Evolutionary conservation across 2,113 vertebrate genomes (phyloP), one percentile per base, ranked within the genome.

Genomic region (Myrmecobius fasciatus): DNA sequence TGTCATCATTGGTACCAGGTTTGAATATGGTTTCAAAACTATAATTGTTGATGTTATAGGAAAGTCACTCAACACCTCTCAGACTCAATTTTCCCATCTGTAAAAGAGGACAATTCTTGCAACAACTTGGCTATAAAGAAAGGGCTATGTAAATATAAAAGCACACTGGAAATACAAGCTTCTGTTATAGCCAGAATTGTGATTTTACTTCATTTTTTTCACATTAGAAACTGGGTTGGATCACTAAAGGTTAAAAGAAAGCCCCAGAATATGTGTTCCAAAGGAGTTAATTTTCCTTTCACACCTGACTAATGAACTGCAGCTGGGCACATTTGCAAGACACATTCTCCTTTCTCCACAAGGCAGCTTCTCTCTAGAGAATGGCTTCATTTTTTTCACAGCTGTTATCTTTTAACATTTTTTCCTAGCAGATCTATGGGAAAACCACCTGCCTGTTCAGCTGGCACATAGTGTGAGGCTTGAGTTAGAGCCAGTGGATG

Each of bases 331-430:
- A 91, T 48, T 94, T 97, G 92, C 95, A 94, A 93, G 89, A 94
- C 48, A 91, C 31, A 31, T 89, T 95, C 96, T 92, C 60, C 91
- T 96, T 90, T n/a, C 88, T 90, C 94, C 90, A 89, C 31, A 91
- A 52, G 95, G 93, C 53, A 95, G 94, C 60, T 95, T 47, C 91
- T 95, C 96, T 93, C 93, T 28, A 52, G 96, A 96, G 96, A 93
- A 96, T 54, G 53, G 90, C 49, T 97, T 97, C 91, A 92, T 97
- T 97, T 97, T 97, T 96, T 93, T 96, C 95, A 95, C 94, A 97
- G 95, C 90, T 96, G 96, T 94, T 91, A 93, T 92, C 92, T 96
- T 96, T 97, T 96, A 96, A 96, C 91, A 92, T 94, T 95, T 96
- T 97, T 91, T 0, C 92, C 96, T 96, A 95, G 95, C 90, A 94